Evolutionary conservation across 2,113 vertebrate genomes (phyloP).

Genomic region (Scomber japonicus): DNA sequence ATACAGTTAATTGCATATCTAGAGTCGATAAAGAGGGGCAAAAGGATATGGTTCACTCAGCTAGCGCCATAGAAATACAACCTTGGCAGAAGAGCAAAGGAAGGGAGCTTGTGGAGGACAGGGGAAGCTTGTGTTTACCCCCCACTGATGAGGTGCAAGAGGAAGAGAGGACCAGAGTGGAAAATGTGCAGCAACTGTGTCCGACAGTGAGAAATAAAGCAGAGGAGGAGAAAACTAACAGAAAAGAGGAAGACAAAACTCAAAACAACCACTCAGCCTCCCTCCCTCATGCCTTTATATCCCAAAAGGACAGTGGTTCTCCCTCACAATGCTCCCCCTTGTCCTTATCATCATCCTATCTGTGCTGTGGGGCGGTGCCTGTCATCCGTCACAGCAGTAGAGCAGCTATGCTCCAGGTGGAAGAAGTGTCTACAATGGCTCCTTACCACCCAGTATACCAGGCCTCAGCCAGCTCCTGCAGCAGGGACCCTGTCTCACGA

Average conservation of each 20-base stretch:
- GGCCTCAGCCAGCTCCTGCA: constrained; percentile 13
- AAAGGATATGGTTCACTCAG: constrained; percentile 18
- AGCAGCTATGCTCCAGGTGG: constrained; percentile 6
- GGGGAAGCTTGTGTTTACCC: neutral
- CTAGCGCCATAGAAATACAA: constrained; percentile 9
- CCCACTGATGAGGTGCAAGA: neutral
- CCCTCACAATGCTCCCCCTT: constrained; percentile 13
- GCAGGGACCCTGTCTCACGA: neutral
- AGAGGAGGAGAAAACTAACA: constrained; percentile 3
- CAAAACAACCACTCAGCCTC: neutral
- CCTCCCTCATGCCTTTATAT: neutral
- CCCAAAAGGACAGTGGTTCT: neutral
- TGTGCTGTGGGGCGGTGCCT: constrained; percentile 68
- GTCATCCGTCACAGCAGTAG: constrained; percentile 79
- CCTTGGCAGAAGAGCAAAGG: constrained; percentile 15
- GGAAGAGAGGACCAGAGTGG: neutral
- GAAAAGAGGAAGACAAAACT: neutral
- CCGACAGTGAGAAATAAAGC: neutral
- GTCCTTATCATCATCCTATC: constrained; percentile 20
- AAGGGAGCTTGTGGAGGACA: constrained; percentile 1
- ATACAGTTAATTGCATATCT: constrained; percentile 12
- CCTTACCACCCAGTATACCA: constrained; percentile 11
- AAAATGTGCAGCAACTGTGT: neutral
- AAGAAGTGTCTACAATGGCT: constrained; percentile 4
- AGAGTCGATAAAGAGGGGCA: constrained; percentile 14